A percentile compares a stretch with the other conserved stretches of the same genome.
Evolutionary conservation across 1,140 invertebrate genomes (phyloP).

Genomic region (Drosophila carrolli): DNA sequence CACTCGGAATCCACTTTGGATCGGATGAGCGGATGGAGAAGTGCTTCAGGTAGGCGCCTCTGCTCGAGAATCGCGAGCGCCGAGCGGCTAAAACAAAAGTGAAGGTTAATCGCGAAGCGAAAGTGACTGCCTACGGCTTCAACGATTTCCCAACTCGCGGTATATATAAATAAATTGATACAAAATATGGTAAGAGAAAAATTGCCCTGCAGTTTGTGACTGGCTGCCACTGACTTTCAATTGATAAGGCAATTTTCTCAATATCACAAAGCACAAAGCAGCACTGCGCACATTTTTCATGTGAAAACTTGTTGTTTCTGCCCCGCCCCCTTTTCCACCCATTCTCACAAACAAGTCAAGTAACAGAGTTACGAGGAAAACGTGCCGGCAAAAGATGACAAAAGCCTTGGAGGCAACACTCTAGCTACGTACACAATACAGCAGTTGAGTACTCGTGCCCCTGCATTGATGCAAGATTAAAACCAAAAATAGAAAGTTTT

Average conservation of each 20-base stretch:
- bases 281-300: conserved; percentile 56
- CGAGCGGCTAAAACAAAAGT: conserved; percentile 49
- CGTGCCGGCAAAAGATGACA: conserved; percentile 53
- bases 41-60: conserved; percentile 65
- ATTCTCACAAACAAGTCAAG: conserved; percentile 9
- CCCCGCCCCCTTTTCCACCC: conserved; percentile 7
- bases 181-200: conserved; percentile 2
- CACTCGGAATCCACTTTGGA: conserved; percentile 26
- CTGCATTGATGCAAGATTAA: conserved; percentile 35
- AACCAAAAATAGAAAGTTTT: conserved; percentile 72
- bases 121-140: conserved; percentile 52
- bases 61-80: conserved; percentile 51
- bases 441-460: conserved; percentile 7
- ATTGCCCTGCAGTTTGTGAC: conserved; percentile 45
- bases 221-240: conserved; percentile 45
- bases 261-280: conserved; percentile 30
- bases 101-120: conserved; percentile 75
- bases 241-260: conserved; percentile 73
- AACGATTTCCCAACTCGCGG: conserved; percentile 62
- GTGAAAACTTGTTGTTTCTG: conserved; percentile 56
- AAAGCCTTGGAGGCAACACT: conserved; percentile 32
- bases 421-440: conserved; percentile 12
- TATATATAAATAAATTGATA: conserved; percentile 39
- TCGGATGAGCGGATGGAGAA: conserved; percentile 35
- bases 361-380: conserved; percentile 28